These are phyloP conservation scores for Calyptomena viridis DNA, from an alignment of 2,113 vertebrate species.

Conservation along the genomic window DNA sequence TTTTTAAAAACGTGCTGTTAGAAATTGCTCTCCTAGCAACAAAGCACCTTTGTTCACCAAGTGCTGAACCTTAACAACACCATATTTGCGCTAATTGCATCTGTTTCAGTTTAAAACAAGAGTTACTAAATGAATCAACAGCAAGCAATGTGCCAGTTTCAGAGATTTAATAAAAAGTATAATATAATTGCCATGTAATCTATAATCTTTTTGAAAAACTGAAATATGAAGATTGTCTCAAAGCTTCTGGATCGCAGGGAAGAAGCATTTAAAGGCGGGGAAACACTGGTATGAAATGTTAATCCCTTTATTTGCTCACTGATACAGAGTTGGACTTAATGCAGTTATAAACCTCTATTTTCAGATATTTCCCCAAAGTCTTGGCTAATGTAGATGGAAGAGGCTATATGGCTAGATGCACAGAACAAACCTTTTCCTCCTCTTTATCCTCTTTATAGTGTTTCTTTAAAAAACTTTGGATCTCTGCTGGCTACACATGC, in stretches of 20 bases:
- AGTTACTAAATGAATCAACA: constrained; percentile 33
- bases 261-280: neutral
- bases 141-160: neutral
- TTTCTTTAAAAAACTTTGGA: neutral
- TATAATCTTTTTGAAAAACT: neutral
- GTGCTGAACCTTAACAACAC: neutral
- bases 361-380: neutral
- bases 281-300: neutral
- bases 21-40: constrained; percentile 44
- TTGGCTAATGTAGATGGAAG: neutral
- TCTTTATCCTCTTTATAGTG: neutral
- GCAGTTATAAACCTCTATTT: neutral
- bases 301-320: neutral
- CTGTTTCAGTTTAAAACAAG: constrained; percentile 22
- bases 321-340: neutral
- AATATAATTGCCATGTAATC: neutral
- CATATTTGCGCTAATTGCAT: constrained; percentile 19
- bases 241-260: neutral
- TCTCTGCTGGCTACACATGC: neutral
- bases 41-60: neutral
- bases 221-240: neutral
- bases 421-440: neutral
- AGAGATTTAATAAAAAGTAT: neutral
- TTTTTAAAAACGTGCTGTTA: constrained; percentile 19
- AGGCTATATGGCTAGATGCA: neutral